Conservation (phyloP, 2,888 invertebrate species). For the Sarcophaga caerulescens region DNA sequence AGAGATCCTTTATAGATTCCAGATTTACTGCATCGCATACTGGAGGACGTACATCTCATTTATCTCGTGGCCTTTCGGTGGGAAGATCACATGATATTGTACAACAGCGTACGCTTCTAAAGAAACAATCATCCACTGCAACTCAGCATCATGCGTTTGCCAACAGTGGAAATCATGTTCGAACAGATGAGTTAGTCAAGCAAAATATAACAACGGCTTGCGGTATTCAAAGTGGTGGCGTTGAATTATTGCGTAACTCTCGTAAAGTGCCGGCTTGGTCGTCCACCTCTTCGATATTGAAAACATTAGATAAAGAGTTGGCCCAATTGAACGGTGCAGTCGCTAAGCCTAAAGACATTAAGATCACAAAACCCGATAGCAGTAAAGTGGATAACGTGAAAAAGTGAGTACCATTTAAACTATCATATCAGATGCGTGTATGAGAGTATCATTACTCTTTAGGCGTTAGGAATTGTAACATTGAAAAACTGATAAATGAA, state of each 20-base stretch:
- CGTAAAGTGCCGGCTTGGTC: conserved; percentile 73
- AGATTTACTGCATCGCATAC: conserved; percentile 13
- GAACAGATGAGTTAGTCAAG: conserved; percentile 30
- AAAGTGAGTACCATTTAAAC: conserved; percentile 19
- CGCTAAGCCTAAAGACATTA: conserved; percentile 36
- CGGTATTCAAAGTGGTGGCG: conserved; percentile 6
- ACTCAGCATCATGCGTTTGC: conserved; percentile 6
- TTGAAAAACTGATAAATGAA: no score
- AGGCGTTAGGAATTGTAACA: no score
- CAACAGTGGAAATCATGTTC: no score
- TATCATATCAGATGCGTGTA: no score
- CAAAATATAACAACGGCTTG: conserved; percentile 31
- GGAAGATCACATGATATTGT: conserved; percentile 75
- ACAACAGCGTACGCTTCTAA: conserved; percentile 65
- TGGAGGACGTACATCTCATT: conserved; percentile 70
- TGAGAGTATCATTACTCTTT: no score
- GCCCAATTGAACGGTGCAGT: conserved; percentile 64
- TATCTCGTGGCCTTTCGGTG: conserved; percentile 75
- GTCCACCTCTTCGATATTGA: conserved; percentile 74
- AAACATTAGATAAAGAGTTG: conserved; percentile 66
- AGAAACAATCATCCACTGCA: conserved; percentile 36
- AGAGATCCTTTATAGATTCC: conserved; percentile 75
- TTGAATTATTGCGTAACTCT: conserved; percentile 29
- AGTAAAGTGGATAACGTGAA: conserved; percentile 16
- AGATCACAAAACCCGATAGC: conserved; percentile 41